Evolutionary conservation across 2,888 invertebrate genomes (phyloP), one percentile per base, ranked within the genome.

Genomic region (Nomada lathburiana): DNA sequence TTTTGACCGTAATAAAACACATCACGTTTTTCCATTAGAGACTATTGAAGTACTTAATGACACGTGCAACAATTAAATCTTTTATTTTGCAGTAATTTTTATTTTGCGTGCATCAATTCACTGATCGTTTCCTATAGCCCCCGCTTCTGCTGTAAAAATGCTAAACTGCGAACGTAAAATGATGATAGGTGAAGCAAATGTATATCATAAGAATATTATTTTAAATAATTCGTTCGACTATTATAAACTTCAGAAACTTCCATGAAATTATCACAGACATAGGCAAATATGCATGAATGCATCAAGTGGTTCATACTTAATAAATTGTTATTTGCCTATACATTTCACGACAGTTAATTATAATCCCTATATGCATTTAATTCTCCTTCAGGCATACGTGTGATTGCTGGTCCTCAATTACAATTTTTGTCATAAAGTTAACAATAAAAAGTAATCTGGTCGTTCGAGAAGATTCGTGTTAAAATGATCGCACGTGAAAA

Each of bases 91-190:
- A 62, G 9, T 5, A 44, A 64, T 13, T 29, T 69, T 53, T 23
- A 44, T 44, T 36, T 1, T 16, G 18, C 23, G 16, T 64, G n/a
- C 20, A 63, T 47, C 20, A 5, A 29, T 63, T 53, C 9, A 53
- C 23, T 50, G 13, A 53, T 62, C 10, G 20, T 60, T 70, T 47
- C 23, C 59, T 72, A 26, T 59, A 57, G 20, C 64, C 44, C 50
- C n/a, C 36, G 23, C 72, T 64, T 13, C 26, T 26, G 57, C 36
- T 60, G 23, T 36, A 10, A 64, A 26, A 18, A 50, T 62, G 36
- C 47, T 65, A 29, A 50, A 36, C 11, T 71, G 20, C 16, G 7
- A 76, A 57, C 64, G 26, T 50, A 72, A 63, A 64, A 20, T 62
- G 2, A 44, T 3, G 18, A 13, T 29, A 42, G 20, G 26, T 23